These are phyloP conservation scores for Gasterosteus nipponicus DNA, from an alignment of 2,113 vertebrate species.

Conservation along the genomic window DNA sequence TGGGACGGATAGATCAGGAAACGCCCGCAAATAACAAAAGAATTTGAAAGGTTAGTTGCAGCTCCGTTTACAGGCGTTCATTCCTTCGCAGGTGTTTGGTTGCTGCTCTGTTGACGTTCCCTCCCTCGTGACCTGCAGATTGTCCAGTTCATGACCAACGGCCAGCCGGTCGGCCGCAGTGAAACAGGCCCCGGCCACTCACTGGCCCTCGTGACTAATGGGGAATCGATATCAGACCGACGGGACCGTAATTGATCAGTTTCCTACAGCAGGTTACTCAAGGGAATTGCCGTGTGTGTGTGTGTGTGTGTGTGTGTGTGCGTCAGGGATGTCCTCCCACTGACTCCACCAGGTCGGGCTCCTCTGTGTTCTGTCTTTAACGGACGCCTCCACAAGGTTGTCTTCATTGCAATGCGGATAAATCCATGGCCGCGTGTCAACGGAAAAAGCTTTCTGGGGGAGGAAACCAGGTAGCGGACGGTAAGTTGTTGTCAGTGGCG, in stretches of 20 bases:
- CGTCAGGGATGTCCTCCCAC: constrained; percentile 59
- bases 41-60: too few species aligned
- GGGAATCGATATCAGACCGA: constrained; percentile 73
- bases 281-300: constrained; percentile 42
- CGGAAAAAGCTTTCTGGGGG: constrained; percentile 37
- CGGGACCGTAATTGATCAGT: constrained; percentile 72
- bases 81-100: too few species aligned
- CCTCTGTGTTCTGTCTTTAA: constrained; percentile 56
- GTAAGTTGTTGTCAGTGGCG: constrained; percentile 41
- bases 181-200: constrained; percentile 43
- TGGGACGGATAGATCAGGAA: neutral
- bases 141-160: constrained; percentile 37
- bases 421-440: constrained; percentile 60
- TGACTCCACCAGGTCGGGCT: constrained; percentile 54
- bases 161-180: constrained; percentile 2
- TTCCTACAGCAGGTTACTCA: constrained; percentile 63
- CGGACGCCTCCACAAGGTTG: constrained; percentile 56
- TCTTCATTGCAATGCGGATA: constrained; percentile 49
- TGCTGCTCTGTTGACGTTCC: neutral
- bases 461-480: constrained; percentile 41
- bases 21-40: neutral
- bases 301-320: constrained; percentile 43
- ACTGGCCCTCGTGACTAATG: constrained; percentile 67
- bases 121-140: constrained; percentile 20
- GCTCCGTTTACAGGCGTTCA: neutral